phyloP scores from a whole-genome alignment of 2,888 invertebrate genomes.

The Emmelina monodactyla region DNA sequence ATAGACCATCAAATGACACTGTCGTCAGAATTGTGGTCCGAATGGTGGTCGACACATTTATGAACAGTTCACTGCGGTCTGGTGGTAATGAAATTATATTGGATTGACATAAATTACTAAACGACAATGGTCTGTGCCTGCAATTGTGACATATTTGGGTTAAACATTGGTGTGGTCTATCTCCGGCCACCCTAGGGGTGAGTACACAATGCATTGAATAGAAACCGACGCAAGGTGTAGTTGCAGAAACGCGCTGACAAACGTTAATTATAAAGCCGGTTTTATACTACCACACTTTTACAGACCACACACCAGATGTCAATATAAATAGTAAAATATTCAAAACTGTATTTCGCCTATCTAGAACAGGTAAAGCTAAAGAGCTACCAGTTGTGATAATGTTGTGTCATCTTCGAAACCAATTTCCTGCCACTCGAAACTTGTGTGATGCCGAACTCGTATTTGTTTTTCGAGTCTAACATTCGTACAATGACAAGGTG shows the following conservation, averaged over 20 bases:
- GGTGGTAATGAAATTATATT: constrained; percentile 56
- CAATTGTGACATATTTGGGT: constrained; percentile 42
- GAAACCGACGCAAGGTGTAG: constrained; percentile 25
- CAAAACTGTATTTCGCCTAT: not conserved
- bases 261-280: constrained; percentile 28
- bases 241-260: constrained; percentile 1
- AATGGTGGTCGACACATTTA: constrained; percentile 43
- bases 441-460: not conserved
- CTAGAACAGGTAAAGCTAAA: not conserved
- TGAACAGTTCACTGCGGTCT: constrained; percentile 35
- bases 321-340: not conserved
- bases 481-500: constrained; percentile 1
- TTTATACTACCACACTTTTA: constrained; percentile 1
- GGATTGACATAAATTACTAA: constrained; percentile 48
- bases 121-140: constrained; percentile 35
- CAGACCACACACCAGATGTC: constrained; percentile 17
- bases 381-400: not conserved
- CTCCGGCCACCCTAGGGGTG: constrained; percentile 40
- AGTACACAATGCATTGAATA: constrained; percentile 26
- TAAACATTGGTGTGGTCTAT: constrained; percentile 37
- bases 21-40: constrained; percentile 50
- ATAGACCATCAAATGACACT: constrained; percentile 47
- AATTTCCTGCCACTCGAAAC: not conserved
- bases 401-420: not conserved
- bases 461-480: not conserved